Evolutionary conservation across 2,888 invertebrate species (phyloP).

Genomic region (Lepas anatifera): DNA sequence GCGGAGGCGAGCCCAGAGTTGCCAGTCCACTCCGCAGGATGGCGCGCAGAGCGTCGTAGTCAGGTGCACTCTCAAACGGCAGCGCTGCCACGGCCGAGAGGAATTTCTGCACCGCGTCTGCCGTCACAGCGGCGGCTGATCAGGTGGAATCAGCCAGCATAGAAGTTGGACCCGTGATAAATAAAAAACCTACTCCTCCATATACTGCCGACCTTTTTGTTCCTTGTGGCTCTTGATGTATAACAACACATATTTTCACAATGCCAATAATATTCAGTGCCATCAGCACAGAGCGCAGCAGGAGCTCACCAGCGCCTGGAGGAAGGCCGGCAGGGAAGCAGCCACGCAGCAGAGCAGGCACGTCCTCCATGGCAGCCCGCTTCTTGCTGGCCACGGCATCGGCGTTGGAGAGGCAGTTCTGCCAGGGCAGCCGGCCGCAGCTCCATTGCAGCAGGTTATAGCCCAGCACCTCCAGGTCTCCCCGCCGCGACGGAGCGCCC

Average conservation of each 20-base stretch:
- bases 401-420: conserved; percentile 30
- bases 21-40: conserved; percentile 52
- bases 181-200: too few species aligned
- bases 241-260: too few species aligned
- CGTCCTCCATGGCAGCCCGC: background rate
- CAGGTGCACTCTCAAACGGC: conserved; percentile 58
- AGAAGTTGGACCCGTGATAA: too few species aligned
- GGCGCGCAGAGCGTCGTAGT: conserved; percentile 57
- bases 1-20: conserved; percentile 15
- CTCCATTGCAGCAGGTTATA: conserved; percentile 92
- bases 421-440: conserved; percentile 79
- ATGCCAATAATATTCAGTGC: too few species aligned
- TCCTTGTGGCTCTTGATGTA: too few species aligned
- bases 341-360: background rate
- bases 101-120: conserved; percentile 41
- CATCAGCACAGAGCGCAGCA: too few species aligned
- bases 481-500: conserved; percentile 54
- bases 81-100: conserved; percentile 56
- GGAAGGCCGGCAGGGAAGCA: too few species aligned
- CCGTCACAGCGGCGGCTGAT: background rate
- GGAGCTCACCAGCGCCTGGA: too few species aligned
- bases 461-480: conserved; percentile 87
- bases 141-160: too few species aligned
- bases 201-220: too few species aligned
- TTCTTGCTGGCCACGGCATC: background rate